A percentile compares a stretch with the other conserved stretches of the same genome.
These are phyloP conservation scores for Brachionus angularis DNA, from an alignment of 1,140 invertebrate genomes.

Conservation along the genomic window DNA sequence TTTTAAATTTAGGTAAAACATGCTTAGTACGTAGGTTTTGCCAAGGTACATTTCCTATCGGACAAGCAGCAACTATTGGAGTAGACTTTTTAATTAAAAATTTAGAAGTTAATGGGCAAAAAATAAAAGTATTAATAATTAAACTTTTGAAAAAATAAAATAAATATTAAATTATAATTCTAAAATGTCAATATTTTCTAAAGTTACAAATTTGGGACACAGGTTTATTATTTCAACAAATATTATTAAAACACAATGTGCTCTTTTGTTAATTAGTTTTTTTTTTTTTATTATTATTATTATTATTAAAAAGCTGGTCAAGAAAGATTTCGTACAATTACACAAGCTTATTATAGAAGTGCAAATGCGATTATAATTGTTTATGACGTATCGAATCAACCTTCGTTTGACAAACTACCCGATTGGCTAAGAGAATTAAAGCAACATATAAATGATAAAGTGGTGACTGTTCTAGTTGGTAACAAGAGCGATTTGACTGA, in stretches of 20 bases:
- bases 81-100: constrained; percentile 58
- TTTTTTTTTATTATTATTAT: too few relatives aligned
- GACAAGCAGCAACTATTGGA: constrained; percentile 56
- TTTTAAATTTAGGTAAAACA: constrained; percentile 48
- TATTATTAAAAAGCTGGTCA: constrained; percentile 63
- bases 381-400: constrained; percentile 93
- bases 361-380: constrained; percentile 98
- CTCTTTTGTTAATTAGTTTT: too few relatives aligned
- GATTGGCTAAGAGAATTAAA: constrained; percentile 42
- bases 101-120: constrained; percentile 54
- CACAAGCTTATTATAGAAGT: constrained; percentile 86
- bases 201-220: constrained; percentile 44
- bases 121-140: constrained; percentile 57
- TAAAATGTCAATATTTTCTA: background rate
- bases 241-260: background rate
- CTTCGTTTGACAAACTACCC: constrained; percentile 22
- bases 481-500: constrained; percentile 81
- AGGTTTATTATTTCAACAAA: background rate
- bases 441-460: constrained; percentile 27
- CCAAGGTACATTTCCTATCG: constrained; percentile 55
- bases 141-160: background rate
- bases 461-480: constrained; percentile 76
- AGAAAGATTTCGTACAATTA: constrained; percentile 90
- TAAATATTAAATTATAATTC: background rate
- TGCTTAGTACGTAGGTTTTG: constrained; percentile 55